Conservation (phyloP, 2,113 vertebrate species). For the Salminus brasiliensis region DNA sequence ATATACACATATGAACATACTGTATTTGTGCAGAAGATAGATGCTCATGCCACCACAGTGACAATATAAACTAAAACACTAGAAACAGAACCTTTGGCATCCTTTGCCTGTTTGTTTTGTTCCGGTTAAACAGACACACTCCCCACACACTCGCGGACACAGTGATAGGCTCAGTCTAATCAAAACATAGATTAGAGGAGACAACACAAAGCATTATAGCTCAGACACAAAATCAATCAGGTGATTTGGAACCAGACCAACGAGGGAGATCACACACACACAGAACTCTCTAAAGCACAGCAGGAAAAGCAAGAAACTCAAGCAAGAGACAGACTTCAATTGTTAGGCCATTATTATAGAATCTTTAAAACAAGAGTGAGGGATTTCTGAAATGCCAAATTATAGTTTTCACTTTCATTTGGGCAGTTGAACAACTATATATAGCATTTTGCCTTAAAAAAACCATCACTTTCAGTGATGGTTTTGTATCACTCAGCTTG, state of each 20-base stretch:
- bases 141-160: background rate
- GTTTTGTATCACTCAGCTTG: too few relatives aligned
- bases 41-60: background rate
- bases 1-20: too few relatives aligned
- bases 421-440: too few relatives aligned
- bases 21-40: background rate
- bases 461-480: too few relatives aligned
- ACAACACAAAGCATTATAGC: slow-evolving; percentile 7
- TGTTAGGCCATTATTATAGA: background rate
- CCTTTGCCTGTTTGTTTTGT: background rate
- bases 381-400: background rate
- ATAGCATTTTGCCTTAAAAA: too few relatives aligned
- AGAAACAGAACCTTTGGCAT: too few relatives aligned
- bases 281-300: background rate
- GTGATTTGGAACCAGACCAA: slow-evolving; percentile 7
- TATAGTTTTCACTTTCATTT: background rate
- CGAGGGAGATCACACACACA: background rate
- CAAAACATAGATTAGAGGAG: background rate
- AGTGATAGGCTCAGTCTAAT: background rate
- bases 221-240: background rate
- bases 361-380: background rate
- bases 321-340: background rate
- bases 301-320: background rate
- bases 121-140: background rate
- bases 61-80: background rate